These are phyloP conservation scores for Antheraea pernyi DNA, from an alignment of 1,140 invertebrate genomes.

Conservation along the genomic window DNA sequence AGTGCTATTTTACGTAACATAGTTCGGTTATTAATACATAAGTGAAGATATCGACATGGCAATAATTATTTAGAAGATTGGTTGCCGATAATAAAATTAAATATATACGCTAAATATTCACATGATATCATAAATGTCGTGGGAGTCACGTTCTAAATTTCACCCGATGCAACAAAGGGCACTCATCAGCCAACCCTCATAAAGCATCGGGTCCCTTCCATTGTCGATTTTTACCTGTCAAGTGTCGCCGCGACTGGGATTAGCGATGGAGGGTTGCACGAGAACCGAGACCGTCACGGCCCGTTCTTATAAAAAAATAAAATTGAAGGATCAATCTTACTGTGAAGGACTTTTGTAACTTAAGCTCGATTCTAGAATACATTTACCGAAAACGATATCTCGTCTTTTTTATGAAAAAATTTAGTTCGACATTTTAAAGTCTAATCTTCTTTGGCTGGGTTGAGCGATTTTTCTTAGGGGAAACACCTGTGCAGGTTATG, in stretches of 20 bases:
- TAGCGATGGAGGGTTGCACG: constrained; percentile 13
- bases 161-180: constrained; percentile 18
- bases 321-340: not conserved
- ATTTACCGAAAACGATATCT: not conserved
- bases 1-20: too few relatives aligned
- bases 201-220: constrained; percentile 27
- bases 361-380: not conserved
- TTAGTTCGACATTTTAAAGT: too few relatives aligned
- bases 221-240: constrained; percentile 42
- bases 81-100: too few relatives aligned
- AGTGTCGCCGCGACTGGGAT: constrained; percentile 31
- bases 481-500: too few relatives aligned
- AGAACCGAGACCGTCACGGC: not conserved
- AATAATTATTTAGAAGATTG: too few relatives aligned
- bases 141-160: constrained; percentile 22
- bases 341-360: constrained; percentile 1
- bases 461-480: too few relatives aligned
- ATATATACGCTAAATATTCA: not conserved
- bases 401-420: not conserved
- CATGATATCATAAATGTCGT: not conserved
- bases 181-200: constrained; percentile 30
- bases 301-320: not conserved
- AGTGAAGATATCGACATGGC: too few relatives aligned
- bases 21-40: too few relatives aligned
- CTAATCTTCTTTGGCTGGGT: too few relatives aligned